Percentiles rank a stretch among this genome's conserved stretches.
Conservation (phyloP, 2,113 vertebrate species). For the Lasiurus cinereus region DNA sequence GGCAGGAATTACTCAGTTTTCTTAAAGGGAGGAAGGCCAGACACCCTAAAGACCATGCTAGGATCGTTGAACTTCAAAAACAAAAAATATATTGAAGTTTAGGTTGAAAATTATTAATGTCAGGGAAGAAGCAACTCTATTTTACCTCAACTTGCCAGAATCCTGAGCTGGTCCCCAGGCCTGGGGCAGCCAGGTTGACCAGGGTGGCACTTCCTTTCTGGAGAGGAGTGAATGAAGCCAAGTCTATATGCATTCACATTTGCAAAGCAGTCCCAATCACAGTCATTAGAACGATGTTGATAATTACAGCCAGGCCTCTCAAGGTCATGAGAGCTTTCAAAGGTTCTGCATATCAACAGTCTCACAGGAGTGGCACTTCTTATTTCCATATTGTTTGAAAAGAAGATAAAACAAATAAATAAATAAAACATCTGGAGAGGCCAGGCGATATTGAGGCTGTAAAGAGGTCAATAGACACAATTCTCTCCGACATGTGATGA, state of each 20-base stretch:
- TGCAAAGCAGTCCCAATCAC: background rate
- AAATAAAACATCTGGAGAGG: slow-evolving; percentile 18
- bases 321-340: background rate
- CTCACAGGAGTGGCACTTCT: background rate
- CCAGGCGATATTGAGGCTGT: background rate
- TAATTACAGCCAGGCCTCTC: background rate
- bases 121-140: background rate
- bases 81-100: slow-evolving; percentile 7
- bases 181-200: background rate
- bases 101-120: slow-evolving; percentile 23
- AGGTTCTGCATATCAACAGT: background rate
- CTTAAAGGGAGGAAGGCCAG: background rate
- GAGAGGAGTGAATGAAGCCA: background rate
- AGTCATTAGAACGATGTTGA: background rate
- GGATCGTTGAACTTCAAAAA: slow-evolving; percentile 50
- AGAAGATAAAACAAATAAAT: slow-evolving; percentile 1
- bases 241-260: background rate
- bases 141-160: background rate
- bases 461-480: background rate
- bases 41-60: background rate
- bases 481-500: background rate
- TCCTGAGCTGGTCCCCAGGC: background rate
- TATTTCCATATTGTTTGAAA: background rate
- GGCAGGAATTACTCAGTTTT: background rate
- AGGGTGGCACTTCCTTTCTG: background rate